Base-by-base conservation (phyloP, 2,888 invertebrate genomes). In the Tenthredo mesomela region DNA sequence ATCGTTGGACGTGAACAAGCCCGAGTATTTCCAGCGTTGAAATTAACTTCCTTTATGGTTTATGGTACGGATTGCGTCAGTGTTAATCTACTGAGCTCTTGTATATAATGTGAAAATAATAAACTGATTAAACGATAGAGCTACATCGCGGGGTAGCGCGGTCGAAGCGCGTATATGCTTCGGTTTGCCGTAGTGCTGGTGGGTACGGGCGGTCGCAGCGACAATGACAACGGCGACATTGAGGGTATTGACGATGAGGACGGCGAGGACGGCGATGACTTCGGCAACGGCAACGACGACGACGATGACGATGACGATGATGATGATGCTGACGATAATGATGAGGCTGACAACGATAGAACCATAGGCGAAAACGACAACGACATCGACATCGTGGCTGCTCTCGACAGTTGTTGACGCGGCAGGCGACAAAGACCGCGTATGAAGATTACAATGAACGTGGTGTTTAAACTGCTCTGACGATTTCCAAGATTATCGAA, bases 321-420 rank as follows among this genome's bases (percentile, higher is more conserved):
- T 21, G 21, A 37, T 15, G 43, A 18, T 10, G n/a, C 9, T 2
- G 10, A 43, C 18, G 50, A 50, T 12, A 50, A 47, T 5, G 83
- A 73, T 40, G 84, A 54, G 15, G 73, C 82, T 29, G 75, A 77
- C 40, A 78, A 86, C 82, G 73, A 78, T 71, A 85, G 75, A 29
- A 37, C 54, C 25, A n/a, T 33, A 29, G 54, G 40, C n/a, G 77
- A 77, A 18, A 40, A 33, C 89, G 89, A 89, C 89, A 89, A 21
- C n/a, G 77, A 77, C 29, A 40, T n/a, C 89, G 89, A 89, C 89
- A 89, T 89, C 86, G 85, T 88, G 88, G 84, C 85, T 85, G 84
- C 85, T 85, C 67, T 84, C 50, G 86, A 85, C 85, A 85, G 86
- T 85, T 88, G 86, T 78, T 85, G 80, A 70, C 71, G 82, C 84